Base-by-base conservation (phyloP, 2,797 vertebrate genomes). In the Thaleichthys pacificus region DNA sequence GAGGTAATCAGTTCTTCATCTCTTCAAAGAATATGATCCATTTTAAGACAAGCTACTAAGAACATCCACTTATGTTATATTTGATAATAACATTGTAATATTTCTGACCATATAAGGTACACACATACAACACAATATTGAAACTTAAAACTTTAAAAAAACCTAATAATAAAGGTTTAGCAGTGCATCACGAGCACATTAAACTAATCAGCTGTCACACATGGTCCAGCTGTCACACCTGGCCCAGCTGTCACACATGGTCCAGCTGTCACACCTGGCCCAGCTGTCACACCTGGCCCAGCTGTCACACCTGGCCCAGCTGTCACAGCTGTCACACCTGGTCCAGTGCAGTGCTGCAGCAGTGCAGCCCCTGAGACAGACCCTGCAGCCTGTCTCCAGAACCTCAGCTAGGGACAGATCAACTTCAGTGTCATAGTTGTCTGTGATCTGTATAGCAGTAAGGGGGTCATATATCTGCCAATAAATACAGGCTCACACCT, bases 311-410 rank as follows among this genome's bases (percentile, higher is more conserved):
- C 72, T 35, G 32, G 32, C 8, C 38, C 38, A 42, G 38, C 22
- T 24, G 22, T 24, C 22, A 24, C 73, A 82, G 75, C 77, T 84
- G 72, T 70, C 75, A 76, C 72, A 82, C 71, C 72, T 35, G 35
- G 35, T 35, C 38, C 38, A 42, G 38, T 42, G 11, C 42, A 47
- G 42, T 12, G 2, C 42, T 47, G 42, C 2, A 12, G 42, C 42
- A 47, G 42, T 47, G 42, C 42, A 12, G 11, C 42, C 42, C 26
- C 66, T 71, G 66, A 81, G 66, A 63, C 19, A 21, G 2, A 9
- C 19, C 28, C 6, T 8, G 17, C 30, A 63, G 30, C 35, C 30
- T 8, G 28, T 5, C n/a, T 19, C 30, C 62, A 12, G 32, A n/a
- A 64, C 62, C n/a, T 64, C 7, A 64, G 3, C 32, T 42, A 35